These are phyloP conservation scores for Porites lutea DNA, from an alignment of 64 coral and sea anemone species.

Conservation along the genomic window DNA sequence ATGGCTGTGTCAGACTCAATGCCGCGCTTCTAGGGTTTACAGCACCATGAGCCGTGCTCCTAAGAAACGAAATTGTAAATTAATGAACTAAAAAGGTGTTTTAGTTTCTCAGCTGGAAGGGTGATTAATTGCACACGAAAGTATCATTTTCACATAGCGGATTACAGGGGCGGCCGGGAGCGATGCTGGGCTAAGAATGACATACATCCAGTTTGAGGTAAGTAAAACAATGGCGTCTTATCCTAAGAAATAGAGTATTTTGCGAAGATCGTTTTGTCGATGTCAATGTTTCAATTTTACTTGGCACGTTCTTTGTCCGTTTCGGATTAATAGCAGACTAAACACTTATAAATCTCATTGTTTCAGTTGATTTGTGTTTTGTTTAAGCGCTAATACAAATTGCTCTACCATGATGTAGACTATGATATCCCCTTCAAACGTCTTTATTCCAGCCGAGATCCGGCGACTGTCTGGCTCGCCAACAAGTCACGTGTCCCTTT, in stretches of 20 bases:
- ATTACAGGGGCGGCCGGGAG: neutral
- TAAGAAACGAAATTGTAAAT: neutral
- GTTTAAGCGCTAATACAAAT: neutral
- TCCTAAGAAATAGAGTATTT: too few species aligned
- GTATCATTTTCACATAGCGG: conserved; percentile 16
- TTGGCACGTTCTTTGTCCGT: neutral
- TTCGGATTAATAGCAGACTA: neutral
- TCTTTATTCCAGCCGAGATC: neutral
- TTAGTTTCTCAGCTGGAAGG: conserved; percentile 11
- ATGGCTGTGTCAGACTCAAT: neutral
- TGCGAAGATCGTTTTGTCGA: too few species aligned
- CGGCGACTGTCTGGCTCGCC: conserved; percentile 7
- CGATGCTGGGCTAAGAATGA: neutral
- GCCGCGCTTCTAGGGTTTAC: neutral
- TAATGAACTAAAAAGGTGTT: conserved; percentile 47
- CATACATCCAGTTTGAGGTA: neutral
- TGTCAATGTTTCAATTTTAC: too few species aligned
- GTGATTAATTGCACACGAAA: neutral
- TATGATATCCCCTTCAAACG: neutral
- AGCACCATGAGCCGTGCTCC: neutral
- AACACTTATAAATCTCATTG: neutral
- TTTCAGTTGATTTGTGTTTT: neutral
- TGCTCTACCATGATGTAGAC: neutral
- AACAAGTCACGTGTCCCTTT: neutral
- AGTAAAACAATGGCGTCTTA: too few species aligned